Percentiles rank a stretch among this genome's conserved stretches.
These are phyloP conservation scores for Vanacampus margaritifer DNA, from an alignment of 2,113 vertebrate genomes.

Conservation along the genomic window DNA sequence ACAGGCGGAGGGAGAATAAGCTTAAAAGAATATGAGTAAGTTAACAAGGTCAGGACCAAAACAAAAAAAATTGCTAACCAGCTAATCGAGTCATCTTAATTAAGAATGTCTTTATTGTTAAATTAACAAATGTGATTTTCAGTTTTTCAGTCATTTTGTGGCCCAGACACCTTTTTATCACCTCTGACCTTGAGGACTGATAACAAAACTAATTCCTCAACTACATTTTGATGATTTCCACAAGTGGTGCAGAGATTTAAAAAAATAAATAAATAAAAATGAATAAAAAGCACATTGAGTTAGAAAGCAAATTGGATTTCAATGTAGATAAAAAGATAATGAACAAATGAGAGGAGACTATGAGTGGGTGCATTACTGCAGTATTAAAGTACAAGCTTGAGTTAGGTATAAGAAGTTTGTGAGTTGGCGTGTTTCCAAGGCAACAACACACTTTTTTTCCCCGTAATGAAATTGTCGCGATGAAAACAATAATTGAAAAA, in stretches of 20 bases:
- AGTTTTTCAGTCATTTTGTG: neutral
- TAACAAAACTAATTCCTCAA: conserved; percentile 11
- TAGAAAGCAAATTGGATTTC: conserved; percentile 2
- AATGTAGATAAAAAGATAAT: conserved; percentile 4
- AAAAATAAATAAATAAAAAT: too few species aligned
- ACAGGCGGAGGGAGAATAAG: neutral
- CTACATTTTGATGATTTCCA: neutral
- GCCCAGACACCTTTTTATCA: neutral
- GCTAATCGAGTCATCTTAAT: conserved; percentile 1
- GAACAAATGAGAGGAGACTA: neutral
- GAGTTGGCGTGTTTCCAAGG: neutral
- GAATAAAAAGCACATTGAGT: neutral
- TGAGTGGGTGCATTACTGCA: neutral
- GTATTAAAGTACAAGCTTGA: neutral
- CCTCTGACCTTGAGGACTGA: conserved; percentile 2
- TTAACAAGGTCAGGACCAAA: conserved; percentile 1
- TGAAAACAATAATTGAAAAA: conserved; percentile 11
- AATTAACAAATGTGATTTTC: neutral
- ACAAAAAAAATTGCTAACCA: conserved; percentile 6
- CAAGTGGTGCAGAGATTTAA: neutral
- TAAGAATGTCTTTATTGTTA: neutral
- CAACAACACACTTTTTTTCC: neutral
- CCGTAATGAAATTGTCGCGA: conserved; percentile 10
- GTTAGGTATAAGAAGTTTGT: neutral
- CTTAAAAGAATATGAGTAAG: neutral